Base-by-base conservation (phyloP, 2,888 invertebrate genomes). In the Rhyacophila evoluta region DNA sequence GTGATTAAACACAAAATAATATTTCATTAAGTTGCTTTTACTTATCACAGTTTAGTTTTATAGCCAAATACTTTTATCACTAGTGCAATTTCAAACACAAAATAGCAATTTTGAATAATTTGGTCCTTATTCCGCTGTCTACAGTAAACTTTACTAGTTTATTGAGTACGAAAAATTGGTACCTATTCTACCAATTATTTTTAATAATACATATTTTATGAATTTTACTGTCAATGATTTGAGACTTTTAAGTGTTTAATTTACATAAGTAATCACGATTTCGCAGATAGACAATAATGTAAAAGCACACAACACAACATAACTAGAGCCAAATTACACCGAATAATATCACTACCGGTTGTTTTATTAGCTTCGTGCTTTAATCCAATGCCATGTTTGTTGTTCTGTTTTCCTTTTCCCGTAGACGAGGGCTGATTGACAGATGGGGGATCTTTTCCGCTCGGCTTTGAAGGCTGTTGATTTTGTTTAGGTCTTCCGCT, bases 11-110 rank as follows among this genome's bases (percentile, higher is more conserved):
- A 19, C 41, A 41, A 4, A 15, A 25, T 25, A 55, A 15, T 10
- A 55, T 12, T 12, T 1, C 2, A 8, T 19, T 19, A 55, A 2
- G 55, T 55, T 55, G 10, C 8, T 55, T 55, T 55, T 55, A 19
- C 55, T 55, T 55, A 55, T 55, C 55, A 55, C 55, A 55, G 55
- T 55, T 55, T 55, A 33, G 2, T 6, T 38, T 55, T 55, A 55
- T 55, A 55, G 25, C 55, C 19, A 19, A 55, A 55, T 4, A 33
- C 29, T 33, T 33, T 6, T 33, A 25, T 55, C 12, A 55, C 55
- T 55, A 10, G 8, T 19, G 10, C 55, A 8, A 25, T 8, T 25
- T 55, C 10, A 25, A 25, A 25, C 55, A 55, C 55, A 55, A 19
- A 55, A 1, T 5, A 55, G 55, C 55, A 55, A 55, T 25, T 55